phyloP scores from a whole-genome alignment of 2,888 invertebrate species.

The Phaonia tiefii region DNA sequence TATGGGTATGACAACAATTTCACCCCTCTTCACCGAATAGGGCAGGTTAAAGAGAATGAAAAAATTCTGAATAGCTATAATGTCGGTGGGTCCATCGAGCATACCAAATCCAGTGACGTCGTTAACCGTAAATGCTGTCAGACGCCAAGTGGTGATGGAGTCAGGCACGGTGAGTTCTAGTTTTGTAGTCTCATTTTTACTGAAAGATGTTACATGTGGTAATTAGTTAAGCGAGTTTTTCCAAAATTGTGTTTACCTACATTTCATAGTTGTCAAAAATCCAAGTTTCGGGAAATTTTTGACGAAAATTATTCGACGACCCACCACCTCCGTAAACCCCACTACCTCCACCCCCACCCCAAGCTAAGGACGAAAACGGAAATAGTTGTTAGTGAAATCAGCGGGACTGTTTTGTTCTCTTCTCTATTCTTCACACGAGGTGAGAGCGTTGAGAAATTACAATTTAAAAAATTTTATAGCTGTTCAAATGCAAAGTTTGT shows the following conservation, averaged over 20 bases:
- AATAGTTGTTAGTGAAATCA: too few relatives aligned
- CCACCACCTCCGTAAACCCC: too few relatives aligned
- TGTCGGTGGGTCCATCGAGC: conserved; percentile 81
- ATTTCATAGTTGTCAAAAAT: conserved; percentile 8
- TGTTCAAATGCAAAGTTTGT: too few relatives aligned
- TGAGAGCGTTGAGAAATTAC: too few relatives aligned
- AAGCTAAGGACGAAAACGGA: too few relatives aligned
- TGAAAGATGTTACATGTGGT: background rate
- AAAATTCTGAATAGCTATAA: conserved; percentile 88
- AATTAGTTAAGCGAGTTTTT: background rate
- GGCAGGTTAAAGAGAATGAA: conserved; percentile 88
- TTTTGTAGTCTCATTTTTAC: conserved; percentile 29
- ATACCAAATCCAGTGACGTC: conserved; percentile 88
- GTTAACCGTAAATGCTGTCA: conserved; percentile 89
- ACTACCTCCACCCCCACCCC: too few relatives aligned
- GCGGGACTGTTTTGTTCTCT: too few relatives aligned
- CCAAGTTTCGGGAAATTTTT: conserved; percentile 15
- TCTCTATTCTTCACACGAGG: too few relatives aligned
- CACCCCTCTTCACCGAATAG: conserved; percentile 88
- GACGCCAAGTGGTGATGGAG: conserved; percentile 89
- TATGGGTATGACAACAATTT: conserved; percentile 92
- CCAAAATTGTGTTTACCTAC: too few relatives aligned
- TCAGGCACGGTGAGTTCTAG: conserved; percentile 84
- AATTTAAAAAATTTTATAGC: too few relatives aligned
- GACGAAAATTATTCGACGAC: too few relatives aligned